Conservation (phyloP, 1,140 invertebrate genomes). For the Zaprionus kolodkinae region DNA sequence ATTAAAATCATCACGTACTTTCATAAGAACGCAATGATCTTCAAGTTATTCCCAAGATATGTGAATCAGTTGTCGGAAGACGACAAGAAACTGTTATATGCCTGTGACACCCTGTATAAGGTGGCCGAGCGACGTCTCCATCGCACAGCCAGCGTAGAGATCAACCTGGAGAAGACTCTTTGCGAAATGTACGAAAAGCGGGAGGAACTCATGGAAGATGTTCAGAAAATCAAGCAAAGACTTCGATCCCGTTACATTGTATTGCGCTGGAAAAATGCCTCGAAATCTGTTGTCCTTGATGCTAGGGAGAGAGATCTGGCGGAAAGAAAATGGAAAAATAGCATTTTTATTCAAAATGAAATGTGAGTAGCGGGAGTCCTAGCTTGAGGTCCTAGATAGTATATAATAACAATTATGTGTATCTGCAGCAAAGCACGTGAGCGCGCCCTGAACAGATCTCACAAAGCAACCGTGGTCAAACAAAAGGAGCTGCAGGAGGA, state of each 20-base stretch:
- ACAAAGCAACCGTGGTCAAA: constrained; percentile 45
- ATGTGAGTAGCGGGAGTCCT: constrained; percentile 53
- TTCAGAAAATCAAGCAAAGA: not conserved
- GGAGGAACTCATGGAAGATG: constrained; percentile 19
- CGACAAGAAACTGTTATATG: constrained; percentile 42
- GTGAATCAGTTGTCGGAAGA: constrained; percentile 17
- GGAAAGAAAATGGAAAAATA: constrained; percentile 67
- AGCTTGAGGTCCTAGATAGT: too few relatives aligned
- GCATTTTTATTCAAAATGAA: constrained; percentile 66
- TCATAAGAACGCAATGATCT: constrained; percentile 37
- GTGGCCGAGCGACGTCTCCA: constrained; percentile 52
- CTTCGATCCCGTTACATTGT: constrained; percentile 24
- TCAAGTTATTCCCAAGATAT: constrained; percentile 44
- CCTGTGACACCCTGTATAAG: constrained; percentile 48
- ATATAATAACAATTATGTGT: not conserved
- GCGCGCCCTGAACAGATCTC: constrained; percentile 33
- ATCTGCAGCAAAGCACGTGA: constrained; percentile 49
- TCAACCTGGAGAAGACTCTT: constrained; percentile 59
- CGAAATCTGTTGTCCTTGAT: constrained; percentile 47
- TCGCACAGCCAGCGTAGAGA: constrained; percentile 55
- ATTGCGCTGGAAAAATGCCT: constrained; percentile 54
- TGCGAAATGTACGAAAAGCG: constrained; percentile 54
- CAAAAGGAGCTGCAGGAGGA: constrained; percentile 62
- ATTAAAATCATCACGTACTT: constrained; percentile 56
- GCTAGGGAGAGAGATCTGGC: constrained; percentile 62